Evolutionary conservation across 64 coral and sea anemone species (phyloP).

Genomic region (Exaiptasia diaphana): DNA sequence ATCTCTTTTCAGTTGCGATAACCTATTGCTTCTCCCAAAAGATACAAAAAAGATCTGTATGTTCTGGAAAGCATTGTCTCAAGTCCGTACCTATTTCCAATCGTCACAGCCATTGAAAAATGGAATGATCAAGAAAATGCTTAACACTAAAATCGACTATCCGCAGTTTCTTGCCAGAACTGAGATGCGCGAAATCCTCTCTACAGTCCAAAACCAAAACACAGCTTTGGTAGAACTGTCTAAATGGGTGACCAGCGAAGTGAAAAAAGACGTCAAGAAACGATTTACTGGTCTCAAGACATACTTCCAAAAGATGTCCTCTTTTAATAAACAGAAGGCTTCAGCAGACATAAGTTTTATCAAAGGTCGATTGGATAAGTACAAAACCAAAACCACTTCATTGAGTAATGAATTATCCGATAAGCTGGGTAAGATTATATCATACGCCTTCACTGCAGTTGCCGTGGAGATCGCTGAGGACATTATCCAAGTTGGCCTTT

Average conservation of each 20-base stretch:
- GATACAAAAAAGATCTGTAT: constrained; percentile 11
- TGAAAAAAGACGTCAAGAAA: not conserved
- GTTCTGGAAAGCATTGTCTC: constrained; percentile 20
- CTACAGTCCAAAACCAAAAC: constrained; percentile 1
- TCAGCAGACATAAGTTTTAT: not conserved
- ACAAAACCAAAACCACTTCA: not conserved
- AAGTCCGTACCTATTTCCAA: not conserved
- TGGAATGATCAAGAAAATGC: not conserved
- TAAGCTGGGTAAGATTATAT: not conserved
- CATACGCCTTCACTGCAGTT: not conserved
- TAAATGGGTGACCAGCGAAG: not conserved
- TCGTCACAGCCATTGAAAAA: not conserved
- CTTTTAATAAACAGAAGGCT: constrained; percentile 3
- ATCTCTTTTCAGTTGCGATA: constrained; percentile 4
- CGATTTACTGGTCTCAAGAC: constrained; percentile 6
- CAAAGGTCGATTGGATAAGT: not conserved
- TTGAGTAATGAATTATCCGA: not conserved
- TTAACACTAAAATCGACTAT: constrained; percentile 24
- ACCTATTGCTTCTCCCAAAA: not conserved
- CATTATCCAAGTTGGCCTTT: not conserved
- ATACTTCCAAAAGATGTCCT: not conserved
- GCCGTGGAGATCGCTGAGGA: constrained; percentile 7
- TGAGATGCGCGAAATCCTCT: constrained; percentile 14
- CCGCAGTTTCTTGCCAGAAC: not conserved
- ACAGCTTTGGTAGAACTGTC: not conserved